Evolutionary conservation across 2,113 vertebrate species (phyloP).

Genomic region (Baryphthengus martii): DNA sequence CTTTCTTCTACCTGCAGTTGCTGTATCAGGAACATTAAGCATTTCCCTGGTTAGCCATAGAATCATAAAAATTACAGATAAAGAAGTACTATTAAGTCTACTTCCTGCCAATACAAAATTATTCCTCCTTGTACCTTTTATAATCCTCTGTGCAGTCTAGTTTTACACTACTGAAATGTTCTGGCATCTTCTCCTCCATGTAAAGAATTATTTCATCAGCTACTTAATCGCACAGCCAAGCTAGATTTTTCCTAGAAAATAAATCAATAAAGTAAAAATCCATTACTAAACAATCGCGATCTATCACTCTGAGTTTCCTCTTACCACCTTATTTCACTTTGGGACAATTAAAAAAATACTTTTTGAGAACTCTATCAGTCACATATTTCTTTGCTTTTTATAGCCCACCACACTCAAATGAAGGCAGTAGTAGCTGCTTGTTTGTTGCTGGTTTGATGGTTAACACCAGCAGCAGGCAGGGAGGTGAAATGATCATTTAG

Average conservation of each 20-base stretch:
- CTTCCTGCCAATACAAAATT: conserved; percentile 18
- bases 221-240: background rate
- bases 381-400: background rate
- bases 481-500: background rate
- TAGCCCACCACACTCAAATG: background rate
- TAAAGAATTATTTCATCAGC: background rate
- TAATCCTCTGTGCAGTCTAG: background rate
- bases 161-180: background rate
- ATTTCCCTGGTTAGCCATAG: conserved; percentile 36
- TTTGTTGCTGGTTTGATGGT: background rate
- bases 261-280: background rate
- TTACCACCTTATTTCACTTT: background rate
- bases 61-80: conserved; percentile 51
- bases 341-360: background rate
- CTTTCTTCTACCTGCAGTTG: background rate
- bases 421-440: background rate
- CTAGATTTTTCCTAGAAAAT: background rate
- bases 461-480: background rate
- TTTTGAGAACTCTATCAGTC: background rate
- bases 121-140: conserved; percentile 5
- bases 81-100: conserved; percentile 43
- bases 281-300: background rate
- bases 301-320: background rate
- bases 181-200: background rate
- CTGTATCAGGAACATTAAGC: conserved; percentile 52